These are phyloP conservation scores for Seriola aureovittata DNA, from an alignment of 2,113 vertebrate genomes.

Conservation along the genomic window DNA sequence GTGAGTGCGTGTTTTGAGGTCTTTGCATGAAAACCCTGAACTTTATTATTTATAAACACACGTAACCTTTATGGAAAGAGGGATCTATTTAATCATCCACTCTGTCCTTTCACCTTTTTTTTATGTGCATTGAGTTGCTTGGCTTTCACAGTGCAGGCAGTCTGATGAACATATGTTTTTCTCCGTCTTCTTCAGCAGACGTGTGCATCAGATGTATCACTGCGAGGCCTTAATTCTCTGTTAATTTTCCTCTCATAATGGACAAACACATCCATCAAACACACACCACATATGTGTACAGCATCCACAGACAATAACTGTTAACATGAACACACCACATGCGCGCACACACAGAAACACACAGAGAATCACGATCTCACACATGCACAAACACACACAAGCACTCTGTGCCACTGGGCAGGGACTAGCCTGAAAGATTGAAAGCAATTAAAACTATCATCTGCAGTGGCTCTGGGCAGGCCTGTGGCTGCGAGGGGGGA, in stretches of 20 bases:
- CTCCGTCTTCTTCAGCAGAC: constrained; percentile 13
- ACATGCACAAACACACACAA: constrained; percentile 63
- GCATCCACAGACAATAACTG: constrained; percentile 62
- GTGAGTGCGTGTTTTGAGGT: constrained; percentile 78
- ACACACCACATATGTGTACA: constrained; percentile 70
- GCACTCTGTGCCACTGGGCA: constrained; percentile 85
- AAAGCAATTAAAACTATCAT: constrained; percentile 93
- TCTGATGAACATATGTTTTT: constrained; percentile 58
- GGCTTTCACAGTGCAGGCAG: neutral
- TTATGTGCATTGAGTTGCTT: neutral
- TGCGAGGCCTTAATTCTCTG: constrained; percentile 70
- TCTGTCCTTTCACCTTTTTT: neutral
- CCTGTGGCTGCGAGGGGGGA: constrained; percentile 86
- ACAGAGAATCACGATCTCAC: constrained; percentile 44
- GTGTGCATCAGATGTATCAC: constrained; percentile 66
- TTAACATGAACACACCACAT: constrained; percentile 36
- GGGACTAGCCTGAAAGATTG: constrained; percentile 90
- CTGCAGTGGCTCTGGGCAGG: constrained; percentile 89
- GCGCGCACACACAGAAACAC: constrained; percentile 40
- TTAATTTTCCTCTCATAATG: constrained; percentile 63
- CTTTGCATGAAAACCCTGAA: constrained; percentile 75
- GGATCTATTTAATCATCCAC: constrained; percentile 38
- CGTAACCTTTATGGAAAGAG: constrained; percentile 45
- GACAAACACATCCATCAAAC: constrained; percentile 77
- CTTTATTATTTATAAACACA: constrained; percentile 79